A percentile compares a stretch with the other conserved stretches of the same genome.
phyloP scores from a whole-genome alignment of 2,888 invertebrate species.

The Ellobium chinense region DNA sequence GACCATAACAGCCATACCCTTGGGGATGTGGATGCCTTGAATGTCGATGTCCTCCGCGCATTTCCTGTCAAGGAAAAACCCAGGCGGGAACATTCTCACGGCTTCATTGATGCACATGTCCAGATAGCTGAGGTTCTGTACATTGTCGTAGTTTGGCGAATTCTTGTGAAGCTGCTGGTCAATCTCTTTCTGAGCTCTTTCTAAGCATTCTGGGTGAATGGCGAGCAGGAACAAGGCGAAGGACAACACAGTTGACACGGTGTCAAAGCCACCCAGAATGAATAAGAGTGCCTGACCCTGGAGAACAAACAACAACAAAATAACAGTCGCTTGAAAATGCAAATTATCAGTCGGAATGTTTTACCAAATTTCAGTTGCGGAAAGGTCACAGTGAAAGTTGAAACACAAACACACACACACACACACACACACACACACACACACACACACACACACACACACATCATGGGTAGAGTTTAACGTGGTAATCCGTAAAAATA shows the following conservation, averaged over 20 bases:
- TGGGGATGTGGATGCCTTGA: constrained; percentile 48
- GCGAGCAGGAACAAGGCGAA: constrained; percentile 49
- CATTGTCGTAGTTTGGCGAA: constrained; percentile 46
- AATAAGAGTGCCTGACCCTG: too few species aligned
- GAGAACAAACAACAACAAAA: too few species aligned
- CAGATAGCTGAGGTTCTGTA: constrained; percentile 52
- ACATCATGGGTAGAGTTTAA: too few species aligned
- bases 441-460: too few species aligned
- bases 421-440: too few species aligned
- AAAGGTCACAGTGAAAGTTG: too few species aligned
- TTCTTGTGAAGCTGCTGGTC: constrained; percentile 31
- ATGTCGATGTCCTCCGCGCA: constrained; percentile 45
- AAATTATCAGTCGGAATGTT: too few species aligned
- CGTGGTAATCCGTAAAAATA: too few species aligned
- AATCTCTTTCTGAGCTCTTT: constrained; percentile 50
- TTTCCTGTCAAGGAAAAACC: constrained; percentile 33
- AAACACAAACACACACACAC: too few species aligned
- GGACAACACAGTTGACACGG: constrained; percentile 47
- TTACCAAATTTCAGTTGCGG: too few species aligned
- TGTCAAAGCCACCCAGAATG: constrained; percentile 41
- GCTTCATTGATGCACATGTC: constrained; percentile 58
- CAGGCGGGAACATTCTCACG: constrained; percentile 53
- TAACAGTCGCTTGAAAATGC: too few species aligned
- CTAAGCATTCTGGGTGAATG: constrained; percentile 44
- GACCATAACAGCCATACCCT: constrained; percentile 44